Evolutionary conservation across 2,888 invertebrate genomes (phyloP).

Genomic region (Chrysina gloriosa): DNA sequence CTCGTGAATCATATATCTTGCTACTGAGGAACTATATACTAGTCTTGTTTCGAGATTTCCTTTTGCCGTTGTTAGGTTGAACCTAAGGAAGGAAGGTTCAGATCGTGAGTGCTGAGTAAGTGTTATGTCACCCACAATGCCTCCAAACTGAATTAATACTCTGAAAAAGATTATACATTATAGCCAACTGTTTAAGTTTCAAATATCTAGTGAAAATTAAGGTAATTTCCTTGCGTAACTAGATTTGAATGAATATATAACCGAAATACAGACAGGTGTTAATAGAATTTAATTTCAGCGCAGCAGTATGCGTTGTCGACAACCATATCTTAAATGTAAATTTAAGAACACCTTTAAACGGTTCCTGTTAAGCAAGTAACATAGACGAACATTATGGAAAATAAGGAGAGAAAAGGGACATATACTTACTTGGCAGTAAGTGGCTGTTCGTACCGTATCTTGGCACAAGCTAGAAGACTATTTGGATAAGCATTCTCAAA

Average conservation of each 20-base stretch:
- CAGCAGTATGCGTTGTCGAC: no score
- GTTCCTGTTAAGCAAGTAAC: no score
- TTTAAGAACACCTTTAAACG: no score
- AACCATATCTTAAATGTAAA: no score
- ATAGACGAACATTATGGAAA: no score
- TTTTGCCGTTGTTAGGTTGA: conserved; percentile 75
- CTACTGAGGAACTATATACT: conserved; percentile 79
- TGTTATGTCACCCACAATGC: conserved; percentile 82
- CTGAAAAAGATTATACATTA: conserved; percentile 68
- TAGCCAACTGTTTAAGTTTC: no score
- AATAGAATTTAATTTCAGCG: no score
- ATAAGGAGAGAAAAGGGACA: neutral
- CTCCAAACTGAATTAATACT: conserved; percentile 78
- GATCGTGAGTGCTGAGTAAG: conserved; percentile 85
- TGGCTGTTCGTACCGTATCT: conserved; percentile 76
- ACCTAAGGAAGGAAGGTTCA: conserved; percentile 84
- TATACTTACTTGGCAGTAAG: conserved; percentile 76
- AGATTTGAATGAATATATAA: no score
- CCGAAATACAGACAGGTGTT: no score
- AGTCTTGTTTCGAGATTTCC: conserved; percentile 77
- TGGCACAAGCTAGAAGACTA: conserved; percentile 85
- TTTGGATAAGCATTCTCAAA: conserved; percentile 82
- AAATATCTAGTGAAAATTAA: no score
- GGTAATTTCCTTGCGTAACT: no score
- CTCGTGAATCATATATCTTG: conserved; percentile 77